phyloP scores from a whole-genome alignment of 2,888 invertebrate species.

The Hofmannophila pseudospretella region DNA sequence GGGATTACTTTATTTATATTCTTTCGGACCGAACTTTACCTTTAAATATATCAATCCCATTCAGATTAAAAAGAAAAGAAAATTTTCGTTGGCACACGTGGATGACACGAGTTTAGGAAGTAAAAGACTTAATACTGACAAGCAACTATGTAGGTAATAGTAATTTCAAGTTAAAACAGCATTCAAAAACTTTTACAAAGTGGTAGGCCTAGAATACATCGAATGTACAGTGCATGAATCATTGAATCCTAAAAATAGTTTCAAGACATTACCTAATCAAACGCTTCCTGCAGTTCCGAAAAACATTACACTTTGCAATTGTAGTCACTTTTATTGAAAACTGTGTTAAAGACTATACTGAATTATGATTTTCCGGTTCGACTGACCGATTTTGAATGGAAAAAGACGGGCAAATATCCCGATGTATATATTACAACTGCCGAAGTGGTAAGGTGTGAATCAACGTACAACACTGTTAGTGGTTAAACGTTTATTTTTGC shows the following conservation, averaged over 20 bases:
- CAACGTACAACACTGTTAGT: constrained; percentile 24
- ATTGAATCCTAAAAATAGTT: background rate
- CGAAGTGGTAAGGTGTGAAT: constrained; percentile 58
- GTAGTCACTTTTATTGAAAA: background rate
- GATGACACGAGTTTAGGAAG: too few relatives aligned
- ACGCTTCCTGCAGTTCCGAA: background rate
- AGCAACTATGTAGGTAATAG: too few relatives aligned
- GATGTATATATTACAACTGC: constrained; percentile 47
- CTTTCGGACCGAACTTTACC: too few relatives aligned
- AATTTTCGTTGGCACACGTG: too few relatives aligned
- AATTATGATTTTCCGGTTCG: background rate
- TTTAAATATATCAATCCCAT: too few relatives aligned
- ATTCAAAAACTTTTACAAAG: too few relatives aligned
- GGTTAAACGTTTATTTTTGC: constrained; percentile 57
- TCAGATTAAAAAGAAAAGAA: too few relatives aligned
- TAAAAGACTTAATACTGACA: too few relatives aligned
- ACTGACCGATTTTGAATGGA: constrained; percentile 2
- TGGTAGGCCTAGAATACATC: too few relatives aligned
- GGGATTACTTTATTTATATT: too few relatives aligned
- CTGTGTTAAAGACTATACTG: background rate
- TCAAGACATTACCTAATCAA: background rate
- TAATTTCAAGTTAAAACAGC: too few relatives aligned
- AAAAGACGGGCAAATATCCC: constrained; percentile 49
- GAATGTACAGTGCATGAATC: background rate
- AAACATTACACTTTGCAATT: background rate